Evolutionary conservation across 2,797 vertebrate genomes (phyloP).

Genomic region (Ispidina picta): DNA sequence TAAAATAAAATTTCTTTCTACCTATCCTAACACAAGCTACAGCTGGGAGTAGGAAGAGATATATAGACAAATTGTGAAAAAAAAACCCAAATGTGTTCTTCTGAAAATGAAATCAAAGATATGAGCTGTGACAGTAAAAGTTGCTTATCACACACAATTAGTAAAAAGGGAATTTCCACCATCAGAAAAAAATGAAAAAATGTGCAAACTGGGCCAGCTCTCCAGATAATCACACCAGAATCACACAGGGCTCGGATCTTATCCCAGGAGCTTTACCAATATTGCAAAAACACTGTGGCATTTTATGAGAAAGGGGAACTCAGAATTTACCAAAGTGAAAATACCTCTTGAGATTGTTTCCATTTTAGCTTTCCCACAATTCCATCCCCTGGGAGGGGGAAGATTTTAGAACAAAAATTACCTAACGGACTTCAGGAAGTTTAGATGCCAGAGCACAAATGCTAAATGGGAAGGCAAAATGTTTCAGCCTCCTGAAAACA

Average conservation of each 20-base stretch:
- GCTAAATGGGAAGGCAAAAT: neutral
- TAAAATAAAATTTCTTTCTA: neutral
- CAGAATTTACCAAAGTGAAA: neutral
- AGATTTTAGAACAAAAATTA: neutral
- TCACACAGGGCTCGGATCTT: neutral
- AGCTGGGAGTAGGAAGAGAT: neutral
- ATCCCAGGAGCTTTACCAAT: neutral
- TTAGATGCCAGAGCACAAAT: neutral
- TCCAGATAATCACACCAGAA: neutral
- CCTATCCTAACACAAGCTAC: neutral
- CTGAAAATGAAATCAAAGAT: neutral
- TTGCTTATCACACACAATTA: neutral
- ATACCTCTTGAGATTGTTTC: neutral
- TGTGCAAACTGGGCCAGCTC: neutral
- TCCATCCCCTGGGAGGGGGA: neutral
- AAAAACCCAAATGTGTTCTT: neutral
- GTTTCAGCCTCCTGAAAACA: neutral
- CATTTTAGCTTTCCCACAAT: neutral
- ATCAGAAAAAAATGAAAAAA: neutral
- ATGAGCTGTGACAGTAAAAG: neutral
- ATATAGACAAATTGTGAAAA: neutral
- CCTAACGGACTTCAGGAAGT: neutral
- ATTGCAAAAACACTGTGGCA: neutral
- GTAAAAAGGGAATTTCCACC: neutral
- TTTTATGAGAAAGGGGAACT: neutral